Evolutionary conservation across 2,888 invertebrate genomes (phyloP).

Genomic region (Folsomia candida): DNA sequence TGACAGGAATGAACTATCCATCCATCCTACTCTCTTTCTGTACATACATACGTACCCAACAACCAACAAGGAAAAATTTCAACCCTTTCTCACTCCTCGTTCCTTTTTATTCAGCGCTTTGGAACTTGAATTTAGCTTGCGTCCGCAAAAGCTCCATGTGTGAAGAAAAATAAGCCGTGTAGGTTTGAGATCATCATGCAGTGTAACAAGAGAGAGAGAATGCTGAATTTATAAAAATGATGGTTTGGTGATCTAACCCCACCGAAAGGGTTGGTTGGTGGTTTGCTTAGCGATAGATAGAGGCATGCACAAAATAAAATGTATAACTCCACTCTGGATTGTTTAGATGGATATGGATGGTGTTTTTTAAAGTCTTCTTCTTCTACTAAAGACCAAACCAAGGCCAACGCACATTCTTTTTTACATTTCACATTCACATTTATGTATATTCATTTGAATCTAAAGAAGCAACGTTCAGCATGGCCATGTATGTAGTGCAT

Average conservation of each 20-base stretch:
- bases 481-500: background rate
- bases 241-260: background rate
- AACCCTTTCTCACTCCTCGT: background rate
- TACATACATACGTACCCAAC: background rate
- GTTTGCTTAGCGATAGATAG: too few species aligned
- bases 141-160: background rate
- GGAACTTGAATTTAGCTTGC: background rate
- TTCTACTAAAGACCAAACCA: background rate
- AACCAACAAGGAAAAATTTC: background rate
- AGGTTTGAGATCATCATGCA: background rate
- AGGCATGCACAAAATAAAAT: background rate
- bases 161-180: background rate
- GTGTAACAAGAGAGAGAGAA: slow-evolving; percentile 1
- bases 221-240: background rate
- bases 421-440: background rate
- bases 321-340: background rate
- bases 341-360: background rate
- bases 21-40: too few species aligned
- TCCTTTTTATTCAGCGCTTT: background rate
- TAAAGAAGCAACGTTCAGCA: background rate
- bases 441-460: background rate
- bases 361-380: background rate
- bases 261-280: background rate
- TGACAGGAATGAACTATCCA: slow-evolving; percentile 2
- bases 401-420: slow-evolving; percentile 7